Base-by-base conservation (phyloP, 2,888 invertebrate species). In the Caenorhabditis virilis region DNA sequence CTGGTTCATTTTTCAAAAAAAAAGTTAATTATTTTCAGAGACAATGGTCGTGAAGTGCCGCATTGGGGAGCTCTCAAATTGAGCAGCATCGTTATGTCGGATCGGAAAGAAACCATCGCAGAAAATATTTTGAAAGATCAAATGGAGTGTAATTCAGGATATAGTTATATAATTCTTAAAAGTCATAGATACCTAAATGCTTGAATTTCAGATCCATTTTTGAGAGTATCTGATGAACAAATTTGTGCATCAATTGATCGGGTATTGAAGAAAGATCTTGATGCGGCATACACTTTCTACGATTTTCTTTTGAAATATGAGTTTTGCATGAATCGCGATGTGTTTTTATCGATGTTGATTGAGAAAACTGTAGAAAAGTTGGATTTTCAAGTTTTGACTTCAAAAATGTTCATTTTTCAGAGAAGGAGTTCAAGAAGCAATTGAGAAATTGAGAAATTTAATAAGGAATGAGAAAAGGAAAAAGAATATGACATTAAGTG, bases 51-150 rank as follows among this genome's bases (percentile, higher is more conserved):
- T n/a, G 66, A 66, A 22, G 43, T 52, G 7, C 66, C 66, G 2
- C 56, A 66, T 30, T 66, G 60, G 66, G 60, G 54, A 46, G 60
- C 54, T n/a, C 50, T 66, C 22, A 33, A 49, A 43, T 42, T 66
- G 60, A 60, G 60, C 38, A 60, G 60, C 39, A 49, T 57, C 25
- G 56, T 60, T 13, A 66, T 66, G 66, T 16, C 49, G 16, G 30
- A 60, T 20, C 27, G 23, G 20, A 20, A 45, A 25, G n/a, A 26
- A 11, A 36, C 45, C 13, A 43, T 39, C 16, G 60, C 66, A 1
- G 53, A 55, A 33, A 20, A 35, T 0, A 49, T 66, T 22, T 22
- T 66, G 13, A 52, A 61, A 47, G 54, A 60, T 27, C 56, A 66
- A 39, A 49, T 49, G 20, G 59, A 56, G 7, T 55, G 60, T 7